A percentile compares a stretch with the other conserved stretches of the same genome.
Evolutionary conservation across 2,797 vertebrate genomes (phyloP).

Genomic region (Salarias fasciatus): DNA sequence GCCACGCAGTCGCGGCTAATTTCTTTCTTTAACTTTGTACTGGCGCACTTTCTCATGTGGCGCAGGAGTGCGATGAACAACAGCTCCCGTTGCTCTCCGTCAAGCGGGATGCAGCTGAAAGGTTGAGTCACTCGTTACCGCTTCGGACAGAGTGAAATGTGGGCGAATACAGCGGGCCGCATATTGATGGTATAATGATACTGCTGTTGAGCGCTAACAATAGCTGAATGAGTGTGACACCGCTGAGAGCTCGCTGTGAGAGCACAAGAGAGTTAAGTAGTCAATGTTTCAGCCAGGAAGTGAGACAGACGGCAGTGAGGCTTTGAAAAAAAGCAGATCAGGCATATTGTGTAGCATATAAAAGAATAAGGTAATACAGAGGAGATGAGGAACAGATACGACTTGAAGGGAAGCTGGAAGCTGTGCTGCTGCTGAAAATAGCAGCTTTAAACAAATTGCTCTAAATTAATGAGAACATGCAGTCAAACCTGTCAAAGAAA

Average conservation of each 20-base stretch:
- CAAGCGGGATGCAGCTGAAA: constrained; percentile 5
- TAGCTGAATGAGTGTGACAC: constrained; percentile 13
- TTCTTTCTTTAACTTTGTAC: background rate
- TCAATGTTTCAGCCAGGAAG: constrained; percentile 31
- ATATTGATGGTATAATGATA: constrained; percentile 23
- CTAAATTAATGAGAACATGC: constrained; percentile 59
- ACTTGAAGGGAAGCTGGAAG: constrained; percentile 37
- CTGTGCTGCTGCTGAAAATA: constrained; percentile 60
- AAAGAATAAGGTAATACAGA: constrained; percentile 17
- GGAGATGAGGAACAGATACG: constrained; percentile 16
- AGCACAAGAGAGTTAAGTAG: constrained; percentile 15
- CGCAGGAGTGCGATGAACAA: constrained; percentile 5
- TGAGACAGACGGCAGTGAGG: constrained; percentile 16
- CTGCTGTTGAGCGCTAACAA: constrained; percentile 5
- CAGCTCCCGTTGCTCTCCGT: background rate
- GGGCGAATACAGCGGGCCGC: constrained; percentile 11
- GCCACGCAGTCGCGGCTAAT: background rate
- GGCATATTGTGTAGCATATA: constrained; percentile 31
- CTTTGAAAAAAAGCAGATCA: constrained; percentile 38
- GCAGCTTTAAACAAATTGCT: constrained; percentile 52
- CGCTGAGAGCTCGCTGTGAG: constrained; percentile 21
- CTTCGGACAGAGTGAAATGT: constrained; percentile 6
- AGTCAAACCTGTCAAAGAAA: constrained; percentile 64
- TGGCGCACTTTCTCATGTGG: background rate
- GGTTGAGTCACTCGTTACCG: constrained; percentile 23